These are phyloP conservation scores for Paratrypauchen microcephalus DNA, from an alignment of 2,797 vertebrate species.

Conservation along the genomic window DNA sequence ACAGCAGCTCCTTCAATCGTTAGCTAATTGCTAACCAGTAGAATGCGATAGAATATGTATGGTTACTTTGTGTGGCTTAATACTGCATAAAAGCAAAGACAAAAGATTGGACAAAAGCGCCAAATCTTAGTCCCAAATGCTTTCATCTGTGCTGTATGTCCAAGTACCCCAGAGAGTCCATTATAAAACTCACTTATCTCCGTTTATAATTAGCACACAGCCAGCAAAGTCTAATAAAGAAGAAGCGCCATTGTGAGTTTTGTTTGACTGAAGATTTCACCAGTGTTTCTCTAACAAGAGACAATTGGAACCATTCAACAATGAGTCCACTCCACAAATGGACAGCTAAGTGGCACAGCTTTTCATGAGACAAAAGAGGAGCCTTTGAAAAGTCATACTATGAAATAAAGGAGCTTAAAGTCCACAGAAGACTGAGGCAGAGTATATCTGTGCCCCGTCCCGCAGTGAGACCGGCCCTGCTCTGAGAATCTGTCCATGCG, in stretches of 20 bases:
- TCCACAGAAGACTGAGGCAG: slow-evolving; percentile 46
- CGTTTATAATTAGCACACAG: slow-evolving; percentile 22
- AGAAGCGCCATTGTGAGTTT: slow-evolving; percentile 39
- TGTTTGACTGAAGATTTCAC: slow-evolving; percentile 46
- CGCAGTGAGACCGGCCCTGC: slow-evolving; percentile 27
- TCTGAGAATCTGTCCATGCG: slow-evolving; percentile 40
- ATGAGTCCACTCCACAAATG: slow-evolving; percentile 60
- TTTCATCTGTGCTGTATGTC: slow-evolving; percentile 3
- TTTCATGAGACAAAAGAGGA: slow-evolving; percentile 69
- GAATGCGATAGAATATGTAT: not conserved
- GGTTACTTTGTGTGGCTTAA: not conserved
- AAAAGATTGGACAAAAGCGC: slow-evolving; percentile 1
- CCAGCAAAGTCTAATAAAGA: slow-evolving; percentile 32
- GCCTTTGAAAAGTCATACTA: slow-evolving; percentile 75
- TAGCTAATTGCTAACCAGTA: not conserved
- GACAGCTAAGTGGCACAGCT: slow-evolving; percentile 60
- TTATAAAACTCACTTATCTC: slow-evolving; percentile 12
- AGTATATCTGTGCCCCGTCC: slow-evolving; percentile 59
- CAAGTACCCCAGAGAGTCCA: not conserved
- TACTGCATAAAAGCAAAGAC: not conserved
- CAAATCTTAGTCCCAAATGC: not conserved
- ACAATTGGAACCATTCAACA: slow-evolving; percentile 56
- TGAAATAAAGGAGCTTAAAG: slow-evolving; percentile 73
- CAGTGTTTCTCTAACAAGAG: slow-evolving; percentile 48
- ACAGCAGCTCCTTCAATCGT: not conserved